phyloP scores from a whole-genome alignment of 2,113 vertebrate genomes.

The Sigmodon hispidus region DNA sequence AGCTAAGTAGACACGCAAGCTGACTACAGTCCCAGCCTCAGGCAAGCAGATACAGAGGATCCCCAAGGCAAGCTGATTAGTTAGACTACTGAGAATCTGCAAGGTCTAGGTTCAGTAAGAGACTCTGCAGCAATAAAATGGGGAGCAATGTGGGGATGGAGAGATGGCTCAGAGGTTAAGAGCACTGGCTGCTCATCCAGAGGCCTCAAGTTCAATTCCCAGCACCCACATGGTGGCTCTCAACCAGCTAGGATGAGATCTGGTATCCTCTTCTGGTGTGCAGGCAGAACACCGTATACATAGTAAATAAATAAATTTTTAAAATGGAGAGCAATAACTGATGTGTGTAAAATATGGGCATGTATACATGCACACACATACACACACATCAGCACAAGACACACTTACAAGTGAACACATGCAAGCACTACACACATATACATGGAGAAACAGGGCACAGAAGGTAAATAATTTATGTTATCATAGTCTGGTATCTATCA shows the following conservation, averaged over 20 bases:
- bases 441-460: not conserved
- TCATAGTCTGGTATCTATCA: not conserved
- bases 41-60: not conserved
- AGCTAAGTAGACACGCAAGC: not conserved
- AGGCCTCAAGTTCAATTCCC: no score
- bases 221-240: no score
- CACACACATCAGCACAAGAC: not conserved
- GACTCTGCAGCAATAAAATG: not conserved
- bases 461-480: not conserved
- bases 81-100: not conserved
- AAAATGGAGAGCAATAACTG: not conserved
- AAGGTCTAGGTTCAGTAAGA: not conserved
- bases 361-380: not conserved
- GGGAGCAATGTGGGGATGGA: no score
- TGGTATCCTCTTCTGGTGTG: no score
- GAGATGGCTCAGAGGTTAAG: no score
- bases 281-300: no score
- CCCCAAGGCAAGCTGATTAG: not conserved
- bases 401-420: not conserved
- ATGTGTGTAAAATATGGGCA: not conserved
- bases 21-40: not conserved
- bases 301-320: no score
- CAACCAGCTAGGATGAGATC: no score
- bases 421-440: not conserved
- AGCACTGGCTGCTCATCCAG: no score